A percentile compares a stretch with the other conserved stretches of the same genome.
Evolutionary conservation across 2,888 invertebrate species (phyloP).

Genomic region (Amphipyra berbera): DNA sequence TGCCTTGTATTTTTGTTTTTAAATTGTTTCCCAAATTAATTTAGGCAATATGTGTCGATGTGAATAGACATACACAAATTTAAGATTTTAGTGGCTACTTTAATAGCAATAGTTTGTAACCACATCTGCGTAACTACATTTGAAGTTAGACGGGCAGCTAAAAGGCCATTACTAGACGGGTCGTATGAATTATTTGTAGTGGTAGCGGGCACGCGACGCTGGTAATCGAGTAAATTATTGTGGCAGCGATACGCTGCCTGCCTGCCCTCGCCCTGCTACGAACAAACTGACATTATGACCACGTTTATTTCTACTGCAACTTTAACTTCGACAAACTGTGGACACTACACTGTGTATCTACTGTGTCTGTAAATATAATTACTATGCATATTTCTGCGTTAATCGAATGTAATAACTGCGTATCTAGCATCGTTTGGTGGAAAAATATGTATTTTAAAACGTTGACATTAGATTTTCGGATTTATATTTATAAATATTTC

Average conservation of each 20-base stretch:
- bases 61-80: slow-evolving; percentile 63
- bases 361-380: slow-evolving; percentile 12
- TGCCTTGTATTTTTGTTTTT: slow-evolving; percentile 1
- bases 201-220: slow-evolving; percentile 77
- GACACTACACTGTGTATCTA: slow-evolving; percentile 4
- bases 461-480: too few relatives aligned
- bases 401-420: background rate
- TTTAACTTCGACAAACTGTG: slow-evolving; percentile 39
- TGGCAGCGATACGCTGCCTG: slow-evolving; percentile 67
- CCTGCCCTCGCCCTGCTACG: slow-evolving; percentile 26
- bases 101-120: slow-evolving; percentile 79
- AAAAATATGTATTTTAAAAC: too few relatives aligned
- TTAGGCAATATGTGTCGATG: slow-evolving; percentile 46
- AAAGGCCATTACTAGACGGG: slow-evolving; percentile 86
- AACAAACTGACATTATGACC: slow-evolving; percentile 46
- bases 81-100: slow-evolving; percentile 77
- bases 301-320: slow-evolving; percentile 46
- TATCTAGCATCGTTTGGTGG: too few relatives aligned
- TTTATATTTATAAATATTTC: slow-evolving; percentile 7
- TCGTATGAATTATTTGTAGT: slow-evolving; percentile 87
- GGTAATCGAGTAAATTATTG: slow-evolving; percentile 80
- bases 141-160: slow-evolving; percentile 85
- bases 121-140: slow-evolving; percentile 81
- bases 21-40: slow-evolving; percentile 25
- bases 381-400: background rate